These are phyloP conservation scores for Zootoca vivipara DNA, from an alignment of 2,113 vertebrate genomes.

Conservation along the genomic window DNA sequence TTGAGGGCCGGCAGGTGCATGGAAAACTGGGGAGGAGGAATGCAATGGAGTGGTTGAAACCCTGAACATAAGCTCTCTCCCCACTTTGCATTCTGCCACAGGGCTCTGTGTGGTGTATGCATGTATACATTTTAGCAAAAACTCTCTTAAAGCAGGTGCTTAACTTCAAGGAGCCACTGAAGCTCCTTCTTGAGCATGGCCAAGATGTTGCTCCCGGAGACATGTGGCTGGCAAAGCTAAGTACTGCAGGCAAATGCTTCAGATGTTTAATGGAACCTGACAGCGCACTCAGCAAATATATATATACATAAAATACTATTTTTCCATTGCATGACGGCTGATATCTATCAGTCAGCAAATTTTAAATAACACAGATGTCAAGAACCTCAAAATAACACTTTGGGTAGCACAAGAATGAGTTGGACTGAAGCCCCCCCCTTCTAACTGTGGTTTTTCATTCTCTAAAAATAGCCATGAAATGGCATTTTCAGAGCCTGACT, in stretches of 20 bases:
- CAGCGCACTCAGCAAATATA: not conserved
- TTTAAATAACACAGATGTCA: not conserved
- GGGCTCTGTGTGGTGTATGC: no score
- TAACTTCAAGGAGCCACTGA: not conserved
- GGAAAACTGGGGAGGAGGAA: not conserved
- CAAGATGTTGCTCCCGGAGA: not conserved
- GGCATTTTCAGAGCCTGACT: constrained; percentile 7
- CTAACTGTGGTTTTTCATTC: not conserved
- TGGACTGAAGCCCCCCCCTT: not conserved
- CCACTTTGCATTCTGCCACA: no score
- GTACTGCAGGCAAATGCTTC: not conserved
- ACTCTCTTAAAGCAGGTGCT: not conserved
- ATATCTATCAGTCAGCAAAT: not conserved
- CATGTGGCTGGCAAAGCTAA: not conserved
- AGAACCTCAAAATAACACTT: constrained; percentile 8
- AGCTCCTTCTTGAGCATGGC: not conserved
- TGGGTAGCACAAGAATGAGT: not conserved
- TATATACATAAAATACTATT: not conserved
- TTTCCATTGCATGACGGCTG: constrained; percentile 8
- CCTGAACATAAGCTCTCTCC: no score
- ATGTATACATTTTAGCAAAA: not conserved
- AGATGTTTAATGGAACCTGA: not conserved
- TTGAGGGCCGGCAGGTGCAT: not conserved
- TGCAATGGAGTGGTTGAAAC: not conserved
- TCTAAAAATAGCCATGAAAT: not conserved